Percentiles rank a stretch among this genome's conserved stretches.
These are phyloP conservation scores for Anodontia alba DNA, from an alignment of 2,888 invertebrate genomes.

Conservation along the genomic window DNA sequence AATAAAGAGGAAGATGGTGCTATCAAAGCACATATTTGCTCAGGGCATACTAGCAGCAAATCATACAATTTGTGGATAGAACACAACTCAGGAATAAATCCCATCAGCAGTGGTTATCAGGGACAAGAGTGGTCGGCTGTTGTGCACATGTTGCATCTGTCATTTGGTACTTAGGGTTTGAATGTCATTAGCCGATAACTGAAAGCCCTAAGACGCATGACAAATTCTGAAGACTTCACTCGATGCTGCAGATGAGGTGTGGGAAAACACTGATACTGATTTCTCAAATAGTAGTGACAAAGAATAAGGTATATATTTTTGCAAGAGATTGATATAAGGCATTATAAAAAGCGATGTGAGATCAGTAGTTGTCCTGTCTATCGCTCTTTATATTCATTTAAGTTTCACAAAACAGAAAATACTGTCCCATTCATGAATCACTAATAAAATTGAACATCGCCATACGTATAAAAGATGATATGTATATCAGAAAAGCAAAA, in stretches of 20 bases:
- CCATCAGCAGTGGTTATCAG: slow-evolving; percentile 31
- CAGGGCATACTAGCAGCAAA: background rate
- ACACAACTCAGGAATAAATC: background rate
- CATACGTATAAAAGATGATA: too few species aligned
- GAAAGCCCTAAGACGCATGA: background rate
- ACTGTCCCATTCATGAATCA: too few species aligned
- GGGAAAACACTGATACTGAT: background rate
- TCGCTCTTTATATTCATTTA: too few species aligned
- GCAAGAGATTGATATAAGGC: too few species aligned
- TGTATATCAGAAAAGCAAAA: too few species aligned
- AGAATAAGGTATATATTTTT: background rate
- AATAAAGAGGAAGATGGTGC: background rate
- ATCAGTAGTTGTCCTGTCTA: too few species aligned
- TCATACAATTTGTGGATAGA: slow-evolving; percentile 1
- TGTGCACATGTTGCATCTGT: slow-evolving; percentile 42
- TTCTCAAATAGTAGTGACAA: background rate
- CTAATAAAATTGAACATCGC: too few species aligned
- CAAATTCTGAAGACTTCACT: background rate
- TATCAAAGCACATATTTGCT: background rate
- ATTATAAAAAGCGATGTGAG: too few species aligned
- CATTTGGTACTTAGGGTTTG: slow-evolving; percentile 37
- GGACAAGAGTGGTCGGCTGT: slow-evolving; percentile 41
- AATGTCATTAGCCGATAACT: background rate
- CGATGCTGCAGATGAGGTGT: background rate
- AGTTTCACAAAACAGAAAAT: too few species aligned